phyloP scores from a whole-genome alignment of 2,888 invertebrate species.

The Melinaea marsaeus region DNA sequence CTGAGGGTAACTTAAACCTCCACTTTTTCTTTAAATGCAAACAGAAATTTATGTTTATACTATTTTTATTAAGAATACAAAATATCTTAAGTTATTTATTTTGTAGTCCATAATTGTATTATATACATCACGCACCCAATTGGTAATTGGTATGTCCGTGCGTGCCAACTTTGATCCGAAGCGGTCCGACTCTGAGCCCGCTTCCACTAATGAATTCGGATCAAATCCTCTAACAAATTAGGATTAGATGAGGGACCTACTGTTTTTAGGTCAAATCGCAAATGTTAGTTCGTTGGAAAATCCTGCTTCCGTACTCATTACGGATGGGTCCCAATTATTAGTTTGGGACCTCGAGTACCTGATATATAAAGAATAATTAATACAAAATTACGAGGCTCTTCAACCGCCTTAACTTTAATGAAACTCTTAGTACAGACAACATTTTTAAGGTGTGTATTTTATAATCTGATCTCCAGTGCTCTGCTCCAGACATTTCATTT shows the following conservation, averaged over 20 bases:
- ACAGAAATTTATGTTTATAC: too few species aligned
- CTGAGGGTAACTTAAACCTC: too few species aligned
- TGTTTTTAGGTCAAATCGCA: slow-evolving; percentile 56
- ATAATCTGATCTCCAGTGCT: slow-evolving; percentile 16
- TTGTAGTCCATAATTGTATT: slow-evolving; percentile 9
- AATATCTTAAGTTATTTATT: too few species aligned
- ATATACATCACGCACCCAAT: slow-evolving; percentile 21
- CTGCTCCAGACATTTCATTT: slow-evolving; percentile 49
- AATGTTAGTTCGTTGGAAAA: slow-evolving; percentile 57
- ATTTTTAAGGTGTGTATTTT: too few species aligned
- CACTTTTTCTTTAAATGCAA: too few species aligned
- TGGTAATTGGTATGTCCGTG: slow-evolving; percentile 17
- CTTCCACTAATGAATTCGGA: slow-evolving; percentile 50
- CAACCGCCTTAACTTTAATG: not conserved
- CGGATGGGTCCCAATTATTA: slow-evolving; percentile 12
- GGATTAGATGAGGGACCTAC: slow-evolving; percentile 59
- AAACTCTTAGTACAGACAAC: too few species aligned
- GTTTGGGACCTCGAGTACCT: slow-evolving; percentile 1
- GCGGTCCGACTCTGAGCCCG: slow-evolving; percentile 28
- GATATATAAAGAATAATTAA: slow-evolving; percentile 4
- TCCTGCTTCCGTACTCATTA: slow-evolving; percentile 40
- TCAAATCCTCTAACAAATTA: slow-evolving; percentile 64
- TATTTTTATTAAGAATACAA: too few species aligned
- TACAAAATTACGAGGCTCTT: not conserved
- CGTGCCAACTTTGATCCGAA: slow-evolving; percentile 24